Evolutionary conservation across 2,113 vertebrate genomes (phyloP).

Genomic region (Sceloporus undulatus): DNA sequence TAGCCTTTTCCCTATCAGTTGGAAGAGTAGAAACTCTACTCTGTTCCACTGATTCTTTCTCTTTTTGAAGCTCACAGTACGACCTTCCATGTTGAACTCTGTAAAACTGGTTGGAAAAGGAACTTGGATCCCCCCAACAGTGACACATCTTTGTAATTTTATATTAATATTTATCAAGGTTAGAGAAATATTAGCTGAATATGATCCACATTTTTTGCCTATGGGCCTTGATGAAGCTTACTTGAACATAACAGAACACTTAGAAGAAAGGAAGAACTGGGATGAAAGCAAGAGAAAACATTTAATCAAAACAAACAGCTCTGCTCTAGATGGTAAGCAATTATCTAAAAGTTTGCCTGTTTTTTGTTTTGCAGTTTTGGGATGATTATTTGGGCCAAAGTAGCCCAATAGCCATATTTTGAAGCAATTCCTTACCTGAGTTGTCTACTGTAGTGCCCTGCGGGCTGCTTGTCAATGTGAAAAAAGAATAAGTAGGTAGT

Average conservation of each 20-base stretch:
- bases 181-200: slow-evolving; percentile 89
- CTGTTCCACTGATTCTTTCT: too few species aligned
- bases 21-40: too few species aligned
- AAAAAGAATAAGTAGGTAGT: background rate
- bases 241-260: slow-evolving; percentile 93
- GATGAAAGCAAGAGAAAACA: slow-evolving; percentile 86
- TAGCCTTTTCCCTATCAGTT: too few species aligned
- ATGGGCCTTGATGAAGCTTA: slow-evolving; percentile 97
- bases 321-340: slow-evolving; percentile 70
- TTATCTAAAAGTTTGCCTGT: too few species aligned
- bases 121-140: background rate
- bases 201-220: slow-evolving; percentile 92
- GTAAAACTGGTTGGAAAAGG: background rate
- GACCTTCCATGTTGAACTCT: background rate
- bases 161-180: slow-evolving; percentile 80
- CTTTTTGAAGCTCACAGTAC: too few species aligned
- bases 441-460: background rate
- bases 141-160: slow-evolving; percentile 49
- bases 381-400: too few species aligned
- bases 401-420: too few species aligned
- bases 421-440: background rate
- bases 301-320: slow-evolving; percentile 55
- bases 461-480: background rate
- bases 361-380: too few species aligned
- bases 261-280: slow-evolving; percentile 88